Evolutionary conservation across 2,888 invertebrate species (phyloP).

Genomic region (Zygaena filipendulae): DNA sequence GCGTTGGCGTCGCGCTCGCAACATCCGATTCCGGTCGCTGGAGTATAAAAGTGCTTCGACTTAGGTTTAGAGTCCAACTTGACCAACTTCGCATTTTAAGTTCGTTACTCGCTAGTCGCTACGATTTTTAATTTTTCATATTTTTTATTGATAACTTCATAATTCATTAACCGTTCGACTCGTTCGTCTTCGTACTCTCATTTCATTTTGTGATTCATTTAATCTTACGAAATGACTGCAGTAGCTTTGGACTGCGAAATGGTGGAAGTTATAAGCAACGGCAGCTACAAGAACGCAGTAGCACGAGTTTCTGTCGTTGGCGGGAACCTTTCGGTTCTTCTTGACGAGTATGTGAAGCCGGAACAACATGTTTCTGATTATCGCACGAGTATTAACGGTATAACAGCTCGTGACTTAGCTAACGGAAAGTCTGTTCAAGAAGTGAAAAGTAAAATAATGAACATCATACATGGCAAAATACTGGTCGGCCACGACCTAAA

Average conservation of each 20-base stretch:
- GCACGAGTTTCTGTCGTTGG: slow-evolving; percentile 92
- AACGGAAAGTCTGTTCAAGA: slow-evolving; percentile 72
- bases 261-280: slow-evolving; percentile 87
- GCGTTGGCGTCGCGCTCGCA: too few species aligned
- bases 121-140: too few species aligned
- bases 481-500: slow-evolving; percentile 89
- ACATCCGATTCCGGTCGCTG: too few species aligned
- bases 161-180: too few species aligned
- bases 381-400: slow-evolving; percentile 86
- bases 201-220: too few species aligned
- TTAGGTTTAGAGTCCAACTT: too few species aligned
- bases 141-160: too few species aligned
- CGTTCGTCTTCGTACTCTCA: too few species aligned
- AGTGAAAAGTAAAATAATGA: slow-evolving; percentile 83
- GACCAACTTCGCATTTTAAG: too few species aligned
- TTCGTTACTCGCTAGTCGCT: too few species aligned
- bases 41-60: too few species aligned
- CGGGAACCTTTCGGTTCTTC: slow-evolving; percentile 80
- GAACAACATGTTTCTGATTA: slow-evolving; percentile 78
- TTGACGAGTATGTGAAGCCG: slow-evolving; percentile 87
- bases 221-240: too few species aligned
- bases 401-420: slow-evolving; percentile 77
- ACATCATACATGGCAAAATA: slow-evolving; percentile 76
- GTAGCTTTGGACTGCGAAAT: slow-evolving; percentile 96
- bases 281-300: slow-evolving; percentile 80